These are phyloP conservation scores for Zaprionus capensis DNA, from an alignment of 1,140 invertebrate genomes.

Conservation along the genomic window DNA sequence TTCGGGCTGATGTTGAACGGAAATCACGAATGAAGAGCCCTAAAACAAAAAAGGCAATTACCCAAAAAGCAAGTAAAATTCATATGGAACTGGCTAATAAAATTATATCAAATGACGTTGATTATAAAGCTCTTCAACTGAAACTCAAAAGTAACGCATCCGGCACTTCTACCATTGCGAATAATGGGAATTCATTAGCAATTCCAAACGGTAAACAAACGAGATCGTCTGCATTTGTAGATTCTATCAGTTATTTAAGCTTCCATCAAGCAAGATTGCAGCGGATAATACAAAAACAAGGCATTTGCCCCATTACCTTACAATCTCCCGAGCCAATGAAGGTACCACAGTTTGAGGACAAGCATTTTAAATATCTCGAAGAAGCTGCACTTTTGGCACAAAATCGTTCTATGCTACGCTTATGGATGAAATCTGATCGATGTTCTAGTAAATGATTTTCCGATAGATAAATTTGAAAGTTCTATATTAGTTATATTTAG, in stretches of 20 bases:
- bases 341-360: constrained; percentile 44
- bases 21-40: constrained; percentile 17
- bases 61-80: constrained; percentile 11
- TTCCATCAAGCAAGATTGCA: constrained; percentile 50
- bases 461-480: constrained; percentile 49
- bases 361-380: constrained; percentile 51
- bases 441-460: constrained; percentile 43
- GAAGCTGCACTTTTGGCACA: constrained; percentile 54
- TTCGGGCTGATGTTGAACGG: constrained; percentile 7
- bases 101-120: constrained; percentile 26
- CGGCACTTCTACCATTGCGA: constrained; percentile 21
- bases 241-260: constrained; percentile 44
- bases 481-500: constrained; percentile 44
- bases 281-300: constrained; percentile 14
- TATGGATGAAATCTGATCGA: constrained; percentile 56
- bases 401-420: constrained; percentile 54
- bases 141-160: constrained; percentile 32
- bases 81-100: constrained; percentile 1
- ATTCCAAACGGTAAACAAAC: background rate
- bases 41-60: constrained; percentile 21
- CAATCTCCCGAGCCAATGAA: constrained; percentile 34
- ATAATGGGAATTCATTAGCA: constrained; percentile 29
- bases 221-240: constrained; percentile 15
- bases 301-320: constrained; percentile 38
- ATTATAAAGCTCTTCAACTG: constrained; percentile 31